phyloP scores from a whole-genome alignment of 2,113 vertebrate species.

The Ageneiosus marmoratus region DNA sequence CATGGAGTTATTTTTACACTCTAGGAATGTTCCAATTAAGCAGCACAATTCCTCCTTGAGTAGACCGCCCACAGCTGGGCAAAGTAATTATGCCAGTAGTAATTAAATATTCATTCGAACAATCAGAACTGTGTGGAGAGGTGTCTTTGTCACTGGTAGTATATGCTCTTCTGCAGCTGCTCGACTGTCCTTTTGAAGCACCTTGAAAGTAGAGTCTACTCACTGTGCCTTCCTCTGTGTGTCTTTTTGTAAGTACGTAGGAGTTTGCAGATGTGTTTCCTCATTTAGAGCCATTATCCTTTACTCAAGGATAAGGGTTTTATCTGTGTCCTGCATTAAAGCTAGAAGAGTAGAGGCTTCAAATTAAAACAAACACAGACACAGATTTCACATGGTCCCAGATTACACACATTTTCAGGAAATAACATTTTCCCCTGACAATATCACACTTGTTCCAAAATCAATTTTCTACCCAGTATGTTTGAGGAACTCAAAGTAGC shows the following conservation, averaged over 20 bases:
- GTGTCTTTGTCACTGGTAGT: slow-evolving; percentile 46
- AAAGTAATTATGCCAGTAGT: slow-evolving; percentile 66
- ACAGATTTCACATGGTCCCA: slow-evolving; percentile 5
- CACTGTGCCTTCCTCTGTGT: slow-evolving; percentile 12
- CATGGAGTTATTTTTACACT: slow-evolving; percentile 48
- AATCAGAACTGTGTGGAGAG: slow-evolving; percentile 58
- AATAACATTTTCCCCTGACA: slow-evolving; percentile 18
- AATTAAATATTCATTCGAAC: slow-evolving; percentile 75
- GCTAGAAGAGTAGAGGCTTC: neutral
- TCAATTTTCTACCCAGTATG: slow-evolving; percentile 16
- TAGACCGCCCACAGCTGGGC: slow-evolving; percentile 68
- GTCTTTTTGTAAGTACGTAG: neutral
- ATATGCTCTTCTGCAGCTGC: slow-evolving; percentile 50
- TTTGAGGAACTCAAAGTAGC: slow-evolving; percentile 18
- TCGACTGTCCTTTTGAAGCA: slow-evolving; percentile 60
- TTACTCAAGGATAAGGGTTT: neutral
- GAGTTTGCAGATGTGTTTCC: slow-evolving; percentile 5
- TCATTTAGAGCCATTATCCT: slow-evolving; percentile 15
- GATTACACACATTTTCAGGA: slow-evolving; percentile 28
- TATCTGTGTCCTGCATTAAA: neutral
- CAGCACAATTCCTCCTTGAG: slow-evolving; percentile 63
- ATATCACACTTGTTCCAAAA: slow-evolving; percentile 10
- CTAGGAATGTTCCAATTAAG: slow-evolving; percentile 70
- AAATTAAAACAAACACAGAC: neutral
- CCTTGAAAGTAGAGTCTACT: slow-evolving; percentile 44